These are phyloP conservation scores for Drosophila hamatofila DNA, from an alignment of 2,888 invertebrate species.

Conservation along the genomic window DNA sequence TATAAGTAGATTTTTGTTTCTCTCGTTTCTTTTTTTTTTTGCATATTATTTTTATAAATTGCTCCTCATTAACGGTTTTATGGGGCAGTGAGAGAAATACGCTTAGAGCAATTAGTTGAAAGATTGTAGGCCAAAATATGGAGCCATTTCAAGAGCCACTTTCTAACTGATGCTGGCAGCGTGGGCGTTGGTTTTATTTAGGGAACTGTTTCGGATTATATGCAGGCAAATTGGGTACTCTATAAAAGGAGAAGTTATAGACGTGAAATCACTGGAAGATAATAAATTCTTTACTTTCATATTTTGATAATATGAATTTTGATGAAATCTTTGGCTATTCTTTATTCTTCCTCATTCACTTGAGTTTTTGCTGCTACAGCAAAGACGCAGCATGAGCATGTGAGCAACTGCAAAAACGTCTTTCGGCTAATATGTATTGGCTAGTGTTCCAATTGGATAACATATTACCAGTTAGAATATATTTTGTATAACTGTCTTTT, in stretches of 20 bases:
- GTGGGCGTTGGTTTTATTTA: constrained; percentile 31
- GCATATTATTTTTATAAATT: constrained; percentile 59
- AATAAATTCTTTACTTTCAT: not conserved
- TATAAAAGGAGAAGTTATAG: not conserved
- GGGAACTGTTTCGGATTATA: constrained; percentile 11
- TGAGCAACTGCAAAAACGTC: too few relatives aligned
- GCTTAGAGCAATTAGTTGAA: constrained; percentile 43
- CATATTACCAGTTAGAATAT: too few relatives aligned
- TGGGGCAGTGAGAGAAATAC: constrained; percentile 32
- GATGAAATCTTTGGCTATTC: too few relatives aligned
- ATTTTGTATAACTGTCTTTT: too few relatives aligned
- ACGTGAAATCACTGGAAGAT: rapidly evolving
- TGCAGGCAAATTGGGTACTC: not conserved
- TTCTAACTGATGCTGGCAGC: constrained; percentile 26
- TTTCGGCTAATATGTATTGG: too few relatives aligned
- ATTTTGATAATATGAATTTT: too few relatives aligned
- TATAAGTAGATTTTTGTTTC: constrained; percentile 4
- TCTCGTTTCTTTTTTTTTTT: constrained; percentile 14
- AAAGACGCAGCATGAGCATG: too few relatives aligned
- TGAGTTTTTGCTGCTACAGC: not conserved
- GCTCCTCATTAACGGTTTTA: constrained; percentile 46
- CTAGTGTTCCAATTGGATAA: too few relatives aligned
- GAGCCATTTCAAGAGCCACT: constrained; percentile 27
- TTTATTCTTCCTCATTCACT: too few relatives aligned
- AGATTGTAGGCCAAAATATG: constrained; percentile 33